Evolutionary conservation across 2,113 vertebrate genomes (phyloP), one percentile per base, ranked within the genome.

Genomic region (Oenanthe oenanthe): DNA sequence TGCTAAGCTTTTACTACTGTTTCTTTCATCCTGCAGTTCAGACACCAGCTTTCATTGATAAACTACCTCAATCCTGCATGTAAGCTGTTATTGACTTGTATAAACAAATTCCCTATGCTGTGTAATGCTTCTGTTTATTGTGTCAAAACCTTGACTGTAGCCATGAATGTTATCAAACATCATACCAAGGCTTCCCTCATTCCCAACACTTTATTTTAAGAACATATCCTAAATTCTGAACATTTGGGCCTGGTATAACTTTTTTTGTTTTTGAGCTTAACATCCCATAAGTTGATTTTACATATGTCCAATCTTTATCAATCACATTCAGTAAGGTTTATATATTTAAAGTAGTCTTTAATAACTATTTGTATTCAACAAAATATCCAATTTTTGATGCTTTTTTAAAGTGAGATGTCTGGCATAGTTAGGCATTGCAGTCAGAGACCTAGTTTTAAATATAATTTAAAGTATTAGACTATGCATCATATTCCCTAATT

Each of bases 361-460:
- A 31, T 28, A 78, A 32, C 8, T 36, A 42, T 20, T 32, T n/a
- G 1, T 20, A 25, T 42, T 81, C 4, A 25, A 70, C 9, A 60
- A 67, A 66, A 10, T 36, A 60, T 15, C 2, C 0, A 2, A 15
- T 47, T 56, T 68, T 22, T 70, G 6, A 32, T 43, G 17, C 1
- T 43, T 75, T 57, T 26, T 6, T 57, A 5, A 51, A 61, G 12
- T 57, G 13, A 71, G 7, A 38, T 8, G 6, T 6, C 10, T 28
- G 61, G 9, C 25, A 42, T 17, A 60, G 5, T 28, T 60, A 50
- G 7, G 12, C 7, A 70, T 43, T 77, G 38, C 40, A 81, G 31
- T 47, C 26, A 47, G 7, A 58, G 6, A 42, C 5, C 7, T 50
- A 60, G 13, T 63, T 73, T 67, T 51, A 68, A 68, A 47, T 12